Evolutionary conservation across 92 coral and sea anemone genomes (phyloP), one percentile per base, ranked within the genome.

Genomic region (Muricea muricata): DNA sequence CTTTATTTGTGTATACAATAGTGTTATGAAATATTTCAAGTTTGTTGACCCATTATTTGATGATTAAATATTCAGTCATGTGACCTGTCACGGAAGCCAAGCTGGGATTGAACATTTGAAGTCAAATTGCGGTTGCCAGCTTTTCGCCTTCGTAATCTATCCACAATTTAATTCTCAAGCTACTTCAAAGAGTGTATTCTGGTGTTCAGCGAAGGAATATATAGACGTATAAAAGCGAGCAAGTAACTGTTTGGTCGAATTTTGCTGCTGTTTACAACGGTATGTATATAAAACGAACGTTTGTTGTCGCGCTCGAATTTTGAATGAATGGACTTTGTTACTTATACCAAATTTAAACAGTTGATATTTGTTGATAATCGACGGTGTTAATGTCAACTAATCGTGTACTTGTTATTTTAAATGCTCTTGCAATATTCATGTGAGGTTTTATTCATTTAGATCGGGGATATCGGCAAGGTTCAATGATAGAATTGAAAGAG

Each of bases 311-410:
- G 60, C 60, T 52, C 60, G 60, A 52, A 63, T 28, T 63, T 63
- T 63, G 70, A 63, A 78, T 78, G 83, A 78, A 78, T 78, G 83
- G 65, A 78, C 83, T 78, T 57, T 56, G 71, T 78, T 21, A 78
- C 71, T 56, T 52, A 17, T 9, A 29, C 50, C 18, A 39, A 28
- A 41, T 41, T 31, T 50, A 48, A 50, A 52, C 21, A 46, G 37
- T 55, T 52, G 81, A 26, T 50, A 29, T 76, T 29, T 50, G 32
- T 76, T 63, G 70, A 32, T 63, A 28, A 63, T 63, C 70, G 60
- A 25, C 60, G 24, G 60, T 52, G 60, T 52, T 52, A 52, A 52
- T 63, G 70, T 63, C 70, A 63, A 63, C 7, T 63, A 12, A 63
- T 63, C n/a, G 12, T 24, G 30, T 6, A 63, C 70, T 28, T 63